phyloP scores from a whole-genome alignment of 1,140 invertebrate genomes.

The Halesus radiatus region DNA sequence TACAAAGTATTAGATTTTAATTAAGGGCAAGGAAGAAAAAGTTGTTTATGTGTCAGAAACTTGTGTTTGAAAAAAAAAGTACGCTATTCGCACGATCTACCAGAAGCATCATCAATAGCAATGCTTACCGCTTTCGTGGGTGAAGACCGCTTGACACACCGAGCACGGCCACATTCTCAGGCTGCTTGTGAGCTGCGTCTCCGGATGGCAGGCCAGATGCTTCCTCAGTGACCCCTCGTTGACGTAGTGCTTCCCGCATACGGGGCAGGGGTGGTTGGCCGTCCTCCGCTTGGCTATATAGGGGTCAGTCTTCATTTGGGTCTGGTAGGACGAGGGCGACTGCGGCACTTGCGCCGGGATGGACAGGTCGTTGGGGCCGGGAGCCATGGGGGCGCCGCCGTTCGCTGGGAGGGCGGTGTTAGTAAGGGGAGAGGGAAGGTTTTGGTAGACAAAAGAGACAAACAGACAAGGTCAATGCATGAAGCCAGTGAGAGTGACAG shows the following conservation, averaged over 20 bases:
- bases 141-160: constrained; percentile 94
- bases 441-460: constrained; percentile 64
- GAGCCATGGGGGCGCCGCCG: constrained; percentile 60
- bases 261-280: constrained; percentile 93
- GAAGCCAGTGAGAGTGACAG: constrained; percentile 47
- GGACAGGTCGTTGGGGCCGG: constrained; percentile 41
- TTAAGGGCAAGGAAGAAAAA: too few relatives aligned
- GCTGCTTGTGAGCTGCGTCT: constrained; percentile 89
- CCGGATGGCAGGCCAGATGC: constrained; percentile 92
- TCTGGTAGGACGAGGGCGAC: constrained; percentile 68
- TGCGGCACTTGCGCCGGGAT: constrained; percentile 58
- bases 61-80: too few relatives aligned
- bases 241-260: constrained; percentile 95
- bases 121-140: constrained; percentile 89
- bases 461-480: constrained; percentile 60
- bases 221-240: constrained; percentile 94
- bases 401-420: constrained; percentile 48
- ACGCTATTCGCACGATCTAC: too few relatives aligned
- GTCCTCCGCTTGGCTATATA: constrained; percentile 93
- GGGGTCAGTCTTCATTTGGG: constrained; percentile 73
- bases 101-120: background rate
- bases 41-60: too few relatives aligned
- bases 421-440: constrained; percentile 52
- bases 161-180: constrained; percentile 95
- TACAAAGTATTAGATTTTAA: too few relatives aligned